A percentile compares a stretch with the other conserved stretches of the same genome.
phyloP scores from a whole-genome alignment of 2,888 invertebrate genomes.

The Cerastoderma edule region DNA sequence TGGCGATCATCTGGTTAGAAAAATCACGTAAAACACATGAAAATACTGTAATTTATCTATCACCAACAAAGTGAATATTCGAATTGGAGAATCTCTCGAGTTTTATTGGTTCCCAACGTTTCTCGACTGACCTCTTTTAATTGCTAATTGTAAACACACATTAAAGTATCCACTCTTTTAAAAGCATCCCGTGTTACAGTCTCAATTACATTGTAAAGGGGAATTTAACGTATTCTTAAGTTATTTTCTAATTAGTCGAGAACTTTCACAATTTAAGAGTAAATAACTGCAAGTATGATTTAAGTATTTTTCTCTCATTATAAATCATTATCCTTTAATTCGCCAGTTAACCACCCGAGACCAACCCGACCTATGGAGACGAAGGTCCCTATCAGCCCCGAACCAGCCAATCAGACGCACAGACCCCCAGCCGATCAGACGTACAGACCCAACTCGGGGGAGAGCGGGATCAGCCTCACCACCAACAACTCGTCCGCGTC shows the following conservation, averaged over 20 bases:
- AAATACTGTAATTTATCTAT: too few relatives aligned
- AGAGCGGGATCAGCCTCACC: conserved; percentile 16
- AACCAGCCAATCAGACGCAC: neutral
- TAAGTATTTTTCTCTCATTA: neutral
- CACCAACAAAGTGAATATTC: too few relatives aligned
- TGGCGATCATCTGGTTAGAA: too few relatives aligned
- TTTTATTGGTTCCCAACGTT: too few relatives aligned
- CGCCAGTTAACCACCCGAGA: conserved; percentile 2
- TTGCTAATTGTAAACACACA: too few relatives aligned
- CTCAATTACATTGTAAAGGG: neutral
- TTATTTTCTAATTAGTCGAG: neutral
- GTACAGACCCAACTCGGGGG: neutral
- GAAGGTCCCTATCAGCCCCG: neutral
- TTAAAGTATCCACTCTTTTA: neutral
- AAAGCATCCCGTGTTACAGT: neutral
- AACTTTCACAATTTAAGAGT: neutral
- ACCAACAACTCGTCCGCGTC: neutral
- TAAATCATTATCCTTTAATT: too few relatives aligned
- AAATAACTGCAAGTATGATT: neutral
- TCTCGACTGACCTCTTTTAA: too few relatives aligned
- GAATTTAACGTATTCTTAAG: neutral
- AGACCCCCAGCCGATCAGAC: neutral
- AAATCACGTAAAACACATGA: too few relatives aligned
- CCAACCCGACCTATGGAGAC: neutral
- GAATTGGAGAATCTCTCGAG: too few relatives aligned